phyloP scores from a whole-genome alignment of 2,113 vertebrate genomes.

The Cavia porcellus region DNA sequence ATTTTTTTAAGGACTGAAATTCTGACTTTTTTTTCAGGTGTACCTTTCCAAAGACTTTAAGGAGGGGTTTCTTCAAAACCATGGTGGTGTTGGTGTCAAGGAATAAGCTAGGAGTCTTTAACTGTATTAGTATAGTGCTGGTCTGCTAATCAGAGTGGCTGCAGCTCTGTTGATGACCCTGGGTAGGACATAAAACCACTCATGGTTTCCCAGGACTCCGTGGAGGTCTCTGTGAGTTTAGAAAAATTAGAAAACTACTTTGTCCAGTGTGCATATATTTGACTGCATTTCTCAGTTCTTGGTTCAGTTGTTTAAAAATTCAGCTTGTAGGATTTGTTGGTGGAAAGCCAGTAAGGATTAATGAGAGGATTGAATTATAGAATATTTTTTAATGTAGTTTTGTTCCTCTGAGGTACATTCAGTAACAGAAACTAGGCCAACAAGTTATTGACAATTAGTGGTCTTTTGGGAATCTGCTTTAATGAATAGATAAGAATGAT shows the following conservation, averaged over 20 bases:
- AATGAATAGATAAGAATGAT: constrained; percentile 86
- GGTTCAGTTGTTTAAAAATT: constrained; percentile 58
- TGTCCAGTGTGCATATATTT: background rate
- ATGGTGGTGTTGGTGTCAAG: background rate
- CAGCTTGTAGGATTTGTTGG: constrained; percentile 61
- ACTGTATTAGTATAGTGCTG: background rate
- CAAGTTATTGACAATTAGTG: constrained; percentile 85
- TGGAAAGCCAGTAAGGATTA: constrained; percentile 71
- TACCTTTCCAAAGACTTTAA: background rate
- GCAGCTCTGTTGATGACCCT: background rate
- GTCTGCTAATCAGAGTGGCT: background rate
- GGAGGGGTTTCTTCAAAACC: background rate
- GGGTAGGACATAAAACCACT: background rate
- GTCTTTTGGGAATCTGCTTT: constrained; percentile 81
- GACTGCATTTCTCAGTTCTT: constrained; percentile 44
- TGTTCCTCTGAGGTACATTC: constrained; percentile 81
- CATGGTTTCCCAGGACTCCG: background rate
- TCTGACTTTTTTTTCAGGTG: background rate
- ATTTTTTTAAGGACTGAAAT: background rate
- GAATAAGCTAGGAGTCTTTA: background rate
- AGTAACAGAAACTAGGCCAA: constrained; percentile 83
- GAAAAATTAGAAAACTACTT: background rate
- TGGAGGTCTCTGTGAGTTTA: background rate
- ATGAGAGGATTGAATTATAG: constrained; percentile 62
- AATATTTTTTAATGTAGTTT: constrained; percentile 77